These are phyloP conservation scores for Ectemnius cavifrons DNA, from an alignment of 2,888 invertebrate genomes.

Conservation along the genomic window DNA sequence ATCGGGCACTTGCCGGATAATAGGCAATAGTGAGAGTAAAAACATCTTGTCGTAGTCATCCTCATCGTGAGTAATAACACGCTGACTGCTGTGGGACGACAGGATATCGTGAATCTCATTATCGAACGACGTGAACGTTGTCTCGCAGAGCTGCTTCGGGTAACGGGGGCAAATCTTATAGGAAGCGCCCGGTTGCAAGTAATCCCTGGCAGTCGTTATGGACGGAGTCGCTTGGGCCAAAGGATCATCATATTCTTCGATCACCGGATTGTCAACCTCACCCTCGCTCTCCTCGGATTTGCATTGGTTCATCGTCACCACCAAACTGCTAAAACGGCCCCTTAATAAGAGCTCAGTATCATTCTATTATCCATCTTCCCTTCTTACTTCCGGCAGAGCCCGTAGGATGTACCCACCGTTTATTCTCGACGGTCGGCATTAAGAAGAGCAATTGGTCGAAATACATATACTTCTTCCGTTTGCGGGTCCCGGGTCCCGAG, in stretches of 20 bases:
- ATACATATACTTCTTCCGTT: slow-evolving; percentile 71
- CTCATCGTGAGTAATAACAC: slow-evolving; percentile 61
- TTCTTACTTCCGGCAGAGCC: background rate
- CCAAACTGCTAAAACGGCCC: slow-evolving; percentile 38
- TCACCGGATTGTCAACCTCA: slow-evolving; percentile 65
- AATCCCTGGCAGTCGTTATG: slow-evolving; percentile 50
- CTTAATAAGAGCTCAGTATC: background rate
- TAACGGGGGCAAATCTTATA: slow-evolving; percentile 61
- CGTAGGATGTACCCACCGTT: slow-evolving; percentile 55
- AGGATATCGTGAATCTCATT: slow-evolving; percentile 70
- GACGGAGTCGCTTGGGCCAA: slow-evolving; percentile 56
- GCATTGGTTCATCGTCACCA: slow-evolving; percentile 41
- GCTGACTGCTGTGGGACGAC: slow-evolving; percentile 66
- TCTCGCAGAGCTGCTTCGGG: slow-evolving; percentile 68
- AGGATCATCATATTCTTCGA: slow-evolving; percentile 68
- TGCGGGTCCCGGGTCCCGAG: slow-evolving; percentile 57
- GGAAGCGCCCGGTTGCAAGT: slow-evolving; percentile 52
- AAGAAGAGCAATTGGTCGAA: slow-evolving; percentile 71
- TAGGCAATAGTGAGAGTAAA: slow-evolving; percentile 71
- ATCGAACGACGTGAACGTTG: slow-evolving; percentile 67
- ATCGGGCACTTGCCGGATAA: slow-evolving; percentile 71
- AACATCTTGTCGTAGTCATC: slow-evolving; percentile 76
- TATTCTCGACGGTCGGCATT: slow-evolving; percentile 69
- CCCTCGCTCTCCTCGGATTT: slow-evolving; percentile 67
- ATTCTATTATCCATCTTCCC: background rate